Conservation (phyloP, 2,113 vertebrate species). For the Dermatemys mawii region DNA sequence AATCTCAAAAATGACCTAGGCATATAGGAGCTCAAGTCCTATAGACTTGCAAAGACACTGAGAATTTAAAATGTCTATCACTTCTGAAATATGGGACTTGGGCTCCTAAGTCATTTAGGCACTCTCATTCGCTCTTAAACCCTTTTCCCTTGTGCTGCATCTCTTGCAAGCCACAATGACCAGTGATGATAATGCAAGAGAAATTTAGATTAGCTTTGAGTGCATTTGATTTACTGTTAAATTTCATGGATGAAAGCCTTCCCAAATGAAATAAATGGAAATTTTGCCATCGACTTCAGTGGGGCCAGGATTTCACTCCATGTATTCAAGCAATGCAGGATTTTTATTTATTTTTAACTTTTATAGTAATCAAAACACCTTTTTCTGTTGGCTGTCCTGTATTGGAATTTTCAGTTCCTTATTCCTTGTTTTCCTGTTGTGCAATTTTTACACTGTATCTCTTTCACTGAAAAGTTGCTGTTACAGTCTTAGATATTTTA, state of each 20-base stretch:
- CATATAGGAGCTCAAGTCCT: not conserved
- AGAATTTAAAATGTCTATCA: not conserved
- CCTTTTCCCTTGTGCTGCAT: not conserved
- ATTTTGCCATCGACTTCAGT: not conserved
- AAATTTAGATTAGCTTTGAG: not conserved
- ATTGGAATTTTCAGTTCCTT: not conserved
- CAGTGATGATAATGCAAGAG: accelerated
- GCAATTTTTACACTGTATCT: not conserved
- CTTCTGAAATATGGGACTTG: not conserved
- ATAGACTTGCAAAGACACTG: not conserved
- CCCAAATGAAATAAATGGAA: not conserved
- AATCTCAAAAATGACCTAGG: not conserved
- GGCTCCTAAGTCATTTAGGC: not conserved
- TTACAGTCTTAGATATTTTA: not conserved
- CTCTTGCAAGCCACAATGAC: accelerated
- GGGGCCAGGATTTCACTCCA: not conserved
- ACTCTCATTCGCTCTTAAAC: not conserved
- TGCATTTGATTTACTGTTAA: not conserved
- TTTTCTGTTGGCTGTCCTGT: not conserved
- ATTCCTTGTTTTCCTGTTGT: not conserved
- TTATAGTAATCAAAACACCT: not conserved
- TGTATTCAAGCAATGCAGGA: not conserved
- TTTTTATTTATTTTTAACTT: not conserved
- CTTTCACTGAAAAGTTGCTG: not conserved
- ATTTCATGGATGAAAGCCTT: not conserved